Conservation (phyloP, 2,888 invertebrate genomes). For the Plebejus argus region DNA sequence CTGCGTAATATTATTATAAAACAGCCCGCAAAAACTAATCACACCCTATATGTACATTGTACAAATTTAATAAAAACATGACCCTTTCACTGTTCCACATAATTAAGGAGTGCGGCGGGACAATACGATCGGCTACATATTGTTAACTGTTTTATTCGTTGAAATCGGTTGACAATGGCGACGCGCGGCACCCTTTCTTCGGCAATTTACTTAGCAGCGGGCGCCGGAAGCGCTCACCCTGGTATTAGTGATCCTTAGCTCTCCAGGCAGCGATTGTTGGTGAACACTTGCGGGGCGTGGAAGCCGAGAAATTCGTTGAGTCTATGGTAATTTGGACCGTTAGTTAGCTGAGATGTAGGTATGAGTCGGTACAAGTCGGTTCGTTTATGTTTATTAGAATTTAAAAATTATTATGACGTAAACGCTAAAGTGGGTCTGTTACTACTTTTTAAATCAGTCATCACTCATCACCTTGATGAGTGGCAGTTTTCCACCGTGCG, state of each 20-base stretch:
- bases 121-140: constrained; percentile 76
- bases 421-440: too few species aligned
- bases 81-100: constrained; percentile 78
- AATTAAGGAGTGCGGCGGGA: constrained; percentile 75
- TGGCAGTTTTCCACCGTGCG: too few species aligned
- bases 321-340: constrained; percentile 20
- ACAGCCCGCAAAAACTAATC: constrained; percentile 31
- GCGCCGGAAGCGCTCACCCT: constrained; percentile 74
- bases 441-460: too few species aligned
- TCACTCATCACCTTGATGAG: too few species aligned
- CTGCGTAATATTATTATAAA: too few species aligned
- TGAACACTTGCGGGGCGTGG: constrained; percentile 68
- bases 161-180: constrained; percentile 77
- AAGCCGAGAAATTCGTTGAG: constrained; percentile 43
- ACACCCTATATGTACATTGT: constrained; percentile 61
- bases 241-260: constrained; percentile 70
- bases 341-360: background rate
- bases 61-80: constrained; percentile 79
- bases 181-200: constrained; percentile 74
- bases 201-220: constrained; percentile 75
- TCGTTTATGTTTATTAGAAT: too few species aligned
- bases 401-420: too few species aligned
- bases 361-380: background rate
- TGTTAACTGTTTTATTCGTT: constrained; percentile 74
- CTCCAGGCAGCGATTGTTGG: constrained; percentile 68